Base-by-base conservation (phyloP, 2,113 vertebrate species). In the Clarias magur region DNA sequence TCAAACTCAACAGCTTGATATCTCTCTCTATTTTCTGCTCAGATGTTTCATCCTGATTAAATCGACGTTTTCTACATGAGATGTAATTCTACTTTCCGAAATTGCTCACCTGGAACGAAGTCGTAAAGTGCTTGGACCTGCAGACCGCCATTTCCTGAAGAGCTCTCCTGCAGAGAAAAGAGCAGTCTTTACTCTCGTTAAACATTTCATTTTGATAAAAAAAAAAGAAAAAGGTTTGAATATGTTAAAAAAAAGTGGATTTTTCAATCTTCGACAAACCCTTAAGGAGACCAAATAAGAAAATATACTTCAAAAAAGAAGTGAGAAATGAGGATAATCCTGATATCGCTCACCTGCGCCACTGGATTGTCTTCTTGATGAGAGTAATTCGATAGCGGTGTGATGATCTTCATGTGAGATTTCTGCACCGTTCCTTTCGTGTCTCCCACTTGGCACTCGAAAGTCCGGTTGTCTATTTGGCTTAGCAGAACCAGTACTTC, bases 91-190 rank as follows among this genome's bases (percentile, higher is more conserved):
- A 7, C 4, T n/a, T 6, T 27, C 54, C n/a, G 3, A 56, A 21
- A 3, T 0, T 30, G 38, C 60, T 34, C 81, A 99, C 98, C 97
- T 95, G 97, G 93, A 89, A 56, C 88, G 88, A 99, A 99, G 93
- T 99, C 96, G 91, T 97, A 94, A 84, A 97, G 85, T 34, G 94
- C 97, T 83, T 97, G 85, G 82, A 96, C 97, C 72, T 95, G 95
- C n/a, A 97, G 92, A 56, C 80, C 91, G 88, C 81, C 87, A 17
- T 72, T 94, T 93, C 89, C 84, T 84, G 87, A 83, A 53, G 72
- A 38, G 72, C 27, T 57, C 16, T 15, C 63, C 95, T 96, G 81
- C 9, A 84, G 70, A 86, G 79, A 60, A 23, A 23, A 80, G 6
- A 30, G 38, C 2, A 0, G 27, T 9, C 75, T 78, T 53, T 53